phyloP scores from a whole-genome alignment of 2,888 invertebrate species.

The Dynastes grantii region DNA sequence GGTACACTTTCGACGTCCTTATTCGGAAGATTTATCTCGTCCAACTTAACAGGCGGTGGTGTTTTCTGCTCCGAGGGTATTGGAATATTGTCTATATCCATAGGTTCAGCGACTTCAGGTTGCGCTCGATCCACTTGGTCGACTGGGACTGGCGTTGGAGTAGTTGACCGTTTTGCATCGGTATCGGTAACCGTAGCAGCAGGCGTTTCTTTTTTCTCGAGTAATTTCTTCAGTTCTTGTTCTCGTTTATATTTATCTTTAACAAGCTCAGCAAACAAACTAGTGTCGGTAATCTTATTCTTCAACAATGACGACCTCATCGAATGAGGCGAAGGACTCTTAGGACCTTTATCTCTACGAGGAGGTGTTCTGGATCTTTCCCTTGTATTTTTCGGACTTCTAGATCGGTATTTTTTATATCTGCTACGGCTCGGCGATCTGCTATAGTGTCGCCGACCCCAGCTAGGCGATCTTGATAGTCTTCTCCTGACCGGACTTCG shows the following conservation, averaged over 20 bases:
- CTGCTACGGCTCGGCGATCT: conserved; percentile 67
- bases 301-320: conserved; percentile 76
- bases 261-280: conserved; percentile 90
- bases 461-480: conserved; percentile 71
- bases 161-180: conserved; percentile 24
- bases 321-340: conserved; percentile 69
- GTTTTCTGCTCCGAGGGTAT: conserved; percentile 74
- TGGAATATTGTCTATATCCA: conserved; percentile 81
- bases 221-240: conserved; percentile 80
- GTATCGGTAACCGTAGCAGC: conserved; percentile 60
- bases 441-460: conserved; percentile 71
- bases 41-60: conserved; percentile 57
- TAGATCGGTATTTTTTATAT: conserved; percentile 71
- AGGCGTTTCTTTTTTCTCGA: conserved; percentile 74
- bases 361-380: conserved; percentile 59
- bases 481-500: conserved; percentile 75
- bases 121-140: conserved; percentile 63
- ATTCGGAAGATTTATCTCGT: conserved; percentile 64
- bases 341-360: conserved; percentile 53
- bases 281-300: conserved; percentile 90
- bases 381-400: conserved; percentile 68
- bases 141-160: background rate
- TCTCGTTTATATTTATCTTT: conserved; percentile 89
- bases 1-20: conserved; percentile 45
- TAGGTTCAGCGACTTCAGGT: conserved; percentile 60